phyloP scores from a whole-genome alignment of 2,888 invertebrate genomes.

The Tetrapedia diversipes region DNA sequence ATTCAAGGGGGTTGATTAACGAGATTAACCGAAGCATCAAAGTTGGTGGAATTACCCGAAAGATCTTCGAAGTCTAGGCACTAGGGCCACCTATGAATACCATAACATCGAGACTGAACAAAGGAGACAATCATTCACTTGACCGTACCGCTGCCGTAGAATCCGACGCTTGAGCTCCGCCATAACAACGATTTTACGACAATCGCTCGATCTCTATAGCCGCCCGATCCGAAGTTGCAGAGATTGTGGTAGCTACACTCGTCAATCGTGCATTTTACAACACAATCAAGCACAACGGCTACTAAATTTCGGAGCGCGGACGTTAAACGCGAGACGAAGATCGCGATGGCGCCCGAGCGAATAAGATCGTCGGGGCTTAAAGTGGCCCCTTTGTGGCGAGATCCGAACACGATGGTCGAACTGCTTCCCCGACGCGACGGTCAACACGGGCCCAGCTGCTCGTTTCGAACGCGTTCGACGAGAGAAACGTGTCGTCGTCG shows the following conservation, averaged over 20 bases:
- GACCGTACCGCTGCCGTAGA: neutral
- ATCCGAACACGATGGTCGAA: conserved; percentile 11
- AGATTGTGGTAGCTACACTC: neutral
- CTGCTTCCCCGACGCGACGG: conserved; percentile 18
- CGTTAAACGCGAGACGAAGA: conserved; percentile 15
- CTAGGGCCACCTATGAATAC: too few species aligned
- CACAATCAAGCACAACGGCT: neutral
- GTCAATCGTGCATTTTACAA: conserved; percentile 6
- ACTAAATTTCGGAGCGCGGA: conserved; percentile 10
- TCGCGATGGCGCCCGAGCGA: conserved; percentile 16
- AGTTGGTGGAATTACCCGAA: too few species aligned
- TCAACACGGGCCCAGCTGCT: conserved; percentile 23
- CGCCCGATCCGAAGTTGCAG: conserved; percentile 3
- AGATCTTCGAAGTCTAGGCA: too few species aligned
- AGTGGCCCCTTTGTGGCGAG: conserved; percentile 9
- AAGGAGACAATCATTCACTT: neutral
- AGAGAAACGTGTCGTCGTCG: conserved; percentile 1
- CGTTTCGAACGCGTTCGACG: conserved; percentile 18
- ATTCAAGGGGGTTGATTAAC: too few species aligned
- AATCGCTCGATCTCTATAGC: neutral
- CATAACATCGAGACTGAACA: too few species aligned
- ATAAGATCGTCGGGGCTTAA: neutral
- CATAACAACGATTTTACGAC: neutral
- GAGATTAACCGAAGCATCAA: too few species aligned
- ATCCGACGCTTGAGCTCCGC: neutral